Evolutionary conservation across 64 coral and sea anemone genomes (phyloP), one percentile per base, ranked within the genome.

Genomic region (Actinia equina): DNA sequence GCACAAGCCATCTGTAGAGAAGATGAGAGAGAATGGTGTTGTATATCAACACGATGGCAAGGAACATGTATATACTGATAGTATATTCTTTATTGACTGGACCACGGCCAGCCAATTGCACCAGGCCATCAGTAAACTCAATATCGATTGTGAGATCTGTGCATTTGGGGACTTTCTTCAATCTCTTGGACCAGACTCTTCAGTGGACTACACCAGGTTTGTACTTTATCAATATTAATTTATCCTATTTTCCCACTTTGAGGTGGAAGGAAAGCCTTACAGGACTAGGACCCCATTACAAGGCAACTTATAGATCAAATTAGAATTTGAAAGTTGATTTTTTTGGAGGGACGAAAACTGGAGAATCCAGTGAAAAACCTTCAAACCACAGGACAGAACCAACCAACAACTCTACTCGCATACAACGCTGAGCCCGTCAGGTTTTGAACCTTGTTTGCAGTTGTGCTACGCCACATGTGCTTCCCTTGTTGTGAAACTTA

Each of bases 41-140:
- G 86, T 88, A 4, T 99, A 95, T 22, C 67, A 74, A 27, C 43
- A 60, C 27, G 71, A 92, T n/a, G 70, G 16, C 10, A 12, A 95
- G 51, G 97, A 99, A 49, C 90, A 93, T 84, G 88, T 99, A 19
- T 99, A 95, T 52, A 99, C 97, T 59, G 97, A 99, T 62, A 92
- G 97, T 46, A 67, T 79, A 7, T 99, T 91, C 84, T 99, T 93
- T 57, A 80, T 99, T 0, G 97, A 99, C 52, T 95, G 93, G 97
- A 80, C 58, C 3, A 95, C 93, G 52, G 90, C 78, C 57, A 93
- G 85, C 43, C 91, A 82, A 22, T 85, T 99, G 8, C 76, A 89
- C 65, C n/a, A 92, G 43, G 41, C 69, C 26, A 15, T 74, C 26
- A 74, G 69, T 74, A 74, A 74, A 74, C 9, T 74, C 23, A 74